phyloP scores from a whole-genome alignment of 1,140 invertebrate genomes.

The Solenopsis invicta region DNA sequence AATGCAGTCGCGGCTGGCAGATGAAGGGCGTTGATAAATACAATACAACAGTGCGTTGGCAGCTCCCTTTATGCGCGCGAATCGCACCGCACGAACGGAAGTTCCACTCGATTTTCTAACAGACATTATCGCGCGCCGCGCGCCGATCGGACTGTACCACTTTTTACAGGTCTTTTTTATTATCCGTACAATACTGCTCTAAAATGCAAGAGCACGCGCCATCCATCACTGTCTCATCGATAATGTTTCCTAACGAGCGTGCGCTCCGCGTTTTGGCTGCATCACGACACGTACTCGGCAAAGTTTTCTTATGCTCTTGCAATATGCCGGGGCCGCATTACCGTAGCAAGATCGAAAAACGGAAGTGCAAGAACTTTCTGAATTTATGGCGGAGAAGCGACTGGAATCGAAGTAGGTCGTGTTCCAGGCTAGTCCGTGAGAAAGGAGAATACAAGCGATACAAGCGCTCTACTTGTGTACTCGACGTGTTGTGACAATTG shows the following conservation, averaged over 20 bases:
- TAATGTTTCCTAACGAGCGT: constrained; percentile 46
- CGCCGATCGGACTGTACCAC: constrained; percentile 5
- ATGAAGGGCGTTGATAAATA: constrained; percentile 67
- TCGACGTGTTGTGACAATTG: constrained; percentile 11
- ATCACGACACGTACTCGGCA: constrained; percentile 33
- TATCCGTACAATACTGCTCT: constrained; percentile 35
- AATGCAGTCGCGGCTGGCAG: constrained; percentile 61
- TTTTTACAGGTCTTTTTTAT: constrained; percentile 1
- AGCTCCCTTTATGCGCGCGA: background rate
- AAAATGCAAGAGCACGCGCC: constrained; percentile 25
- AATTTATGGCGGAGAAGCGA: constrained; percentile 38
- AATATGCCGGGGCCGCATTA: constrained; percentile 38
- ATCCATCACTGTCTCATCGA: constrained; percentile 55
- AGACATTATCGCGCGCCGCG: constrained; percentile 8
- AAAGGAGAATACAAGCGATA: constrained; percentile 4
- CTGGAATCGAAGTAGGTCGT: constrained; percentile 32
- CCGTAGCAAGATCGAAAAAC: constrained; percentile 31
- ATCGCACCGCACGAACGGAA: background rate
- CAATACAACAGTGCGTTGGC: constrained; percentile 53
- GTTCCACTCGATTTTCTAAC: constrained; percentile 18
- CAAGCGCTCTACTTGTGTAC: background rate
- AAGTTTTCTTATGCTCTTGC: constrained; percentile 48
- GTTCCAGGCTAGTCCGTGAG: background rate
- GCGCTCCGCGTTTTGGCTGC: constrained; percentile 24
- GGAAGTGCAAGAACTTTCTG: constrained; percentile 46